Percentiles rank a stretch among this genome's conserved stretches.
These are phyloP conservation scores for Parauchenoglanis punctatus DNA, from an alignment of 2,797 vertebrate species.

Conservation along the genomic window DNA sequence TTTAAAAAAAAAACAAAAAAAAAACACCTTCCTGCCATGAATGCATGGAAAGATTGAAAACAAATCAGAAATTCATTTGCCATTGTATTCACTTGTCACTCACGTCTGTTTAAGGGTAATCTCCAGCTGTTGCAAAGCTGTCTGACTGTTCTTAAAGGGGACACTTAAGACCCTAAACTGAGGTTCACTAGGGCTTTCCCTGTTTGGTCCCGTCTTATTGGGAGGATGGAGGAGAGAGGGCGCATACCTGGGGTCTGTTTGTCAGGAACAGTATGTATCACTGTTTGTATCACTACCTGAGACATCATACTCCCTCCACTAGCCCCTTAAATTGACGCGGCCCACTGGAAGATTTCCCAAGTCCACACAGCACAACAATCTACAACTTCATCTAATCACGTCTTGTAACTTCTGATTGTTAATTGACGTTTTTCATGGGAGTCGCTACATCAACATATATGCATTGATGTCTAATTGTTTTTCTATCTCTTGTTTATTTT, in stretches of 20 bases:
- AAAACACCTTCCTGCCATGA: not conserved
- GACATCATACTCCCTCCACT: slow-evolving; percentile 67
- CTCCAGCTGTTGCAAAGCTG: slow-evolving; percentile 97
- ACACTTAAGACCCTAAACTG: slow-evolving; percentile 81
- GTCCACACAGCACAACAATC: slow-evolving; percentile 65
- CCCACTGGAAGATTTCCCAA: slow-evolving; percentile 62
- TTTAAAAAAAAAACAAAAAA: not conserved
- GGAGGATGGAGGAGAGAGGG: slow-evolving; percentile 63
- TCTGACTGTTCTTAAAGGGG: slow-evolving; percentile 90
- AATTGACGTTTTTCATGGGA: slow-evolving; percentile 55
- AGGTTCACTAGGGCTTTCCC: slow-evolving; percentile 80
- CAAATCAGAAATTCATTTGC: not conserved
- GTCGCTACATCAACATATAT: slow-evolving; percentile 47
- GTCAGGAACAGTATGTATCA: slow-evolving; percentile 65
- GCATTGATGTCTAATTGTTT: slow-evolving; percentile 53
- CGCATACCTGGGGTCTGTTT: slow-evolving; percentile 69
- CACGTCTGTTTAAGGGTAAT: slow-evolving; percentile 83
- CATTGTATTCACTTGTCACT: slow-evolving; percentile 27
- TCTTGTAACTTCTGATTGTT: slow-evolving; percentile 60
- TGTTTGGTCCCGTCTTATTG: slow-evolving; percentile 73
- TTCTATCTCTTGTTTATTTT: slow-evolving; percentile 59
- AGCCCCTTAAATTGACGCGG: slow-evolving; percentile 56
- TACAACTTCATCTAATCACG: slow-evolving; percentile 61
- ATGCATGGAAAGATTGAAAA: not conserved
- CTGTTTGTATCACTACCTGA: slow-evolving; percentile 68